Evolutionary conservation across 2,888 invertebrate species (phyloP), one percentile per base, ranked within the genome.

Genomic region (Lithophane leautieri): DNA sequence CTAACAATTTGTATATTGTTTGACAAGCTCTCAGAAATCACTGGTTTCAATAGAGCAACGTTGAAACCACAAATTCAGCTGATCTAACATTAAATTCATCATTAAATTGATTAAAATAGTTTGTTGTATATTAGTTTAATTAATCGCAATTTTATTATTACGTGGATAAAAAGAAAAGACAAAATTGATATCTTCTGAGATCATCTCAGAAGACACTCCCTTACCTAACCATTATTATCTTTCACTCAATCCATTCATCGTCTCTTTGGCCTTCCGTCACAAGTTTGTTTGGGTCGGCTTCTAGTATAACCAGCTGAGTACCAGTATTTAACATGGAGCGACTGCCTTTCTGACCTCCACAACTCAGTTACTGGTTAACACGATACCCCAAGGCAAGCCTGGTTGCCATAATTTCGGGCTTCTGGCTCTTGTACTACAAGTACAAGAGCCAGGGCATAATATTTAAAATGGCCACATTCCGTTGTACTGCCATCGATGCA

Each of bases 51-150:
- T 70, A 76, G 16, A 72, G 54, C 44, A 25, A 68, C 44, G 58
- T 66, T 50, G 6, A 69, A 83, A 79, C 79, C 83, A 83, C 83
- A 83, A 73, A 83, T 83, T 69, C 50, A 58, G 71, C 42, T 65
- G 42, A 79, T 83, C 52, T 66, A 66, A 79, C 25, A 61, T 61
- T n/a, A 82, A 73, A 78, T 78, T 73, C n/a, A 66, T 54, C 50
- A 80, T 80, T 68, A 22, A 16, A 47, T 14, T 50, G 9, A 44
- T 65, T 60, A n/a, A 42, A 65, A 54, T 65, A 25, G 25, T 47
- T 25, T 25, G 28, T 42, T 44, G 50, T 58, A 8, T 44, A 52
- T 11, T 28, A 19, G 6, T 76, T 34, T 22, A 50, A 56, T 56
- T 50, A 22, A 11, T 40, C 9, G 6, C 4, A 25, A 52, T 34